Conservation (phyloP, 1,140 invertebrate genomes). For the Chymomyza costata region DNA sequence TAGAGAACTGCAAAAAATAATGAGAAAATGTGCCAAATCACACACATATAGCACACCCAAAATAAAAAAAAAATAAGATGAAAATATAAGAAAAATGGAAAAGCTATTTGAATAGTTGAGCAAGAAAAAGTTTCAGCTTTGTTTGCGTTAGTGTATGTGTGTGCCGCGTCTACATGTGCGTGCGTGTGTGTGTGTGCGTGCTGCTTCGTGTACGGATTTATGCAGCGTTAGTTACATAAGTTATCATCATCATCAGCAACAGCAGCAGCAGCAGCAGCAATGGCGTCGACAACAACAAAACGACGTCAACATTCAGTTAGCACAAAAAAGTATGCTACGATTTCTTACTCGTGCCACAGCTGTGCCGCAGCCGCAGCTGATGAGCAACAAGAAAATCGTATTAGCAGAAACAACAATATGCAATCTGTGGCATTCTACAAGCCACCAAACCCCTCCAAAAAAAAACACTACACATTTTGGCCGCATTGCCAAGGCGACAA, state of each 20-base stretch:
- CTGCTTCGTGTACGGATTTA: slow-evolving; percentile 53
- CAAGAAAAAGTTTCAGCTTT: slow-evolving; percentile 26
- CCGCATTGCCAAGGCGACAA: no score
- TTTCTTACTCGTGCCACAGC: slow-evolving; percentile 6
- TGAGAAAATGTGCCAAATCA: slow-evolving; percentile 24
- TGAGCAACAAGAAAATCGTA: no score
- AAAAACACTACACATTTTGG: no score
- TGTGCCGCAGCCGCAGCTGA: no score
- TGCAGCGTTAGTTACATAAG: slow-evolving; percentile 72
- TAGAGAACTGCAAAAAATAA: neutral
- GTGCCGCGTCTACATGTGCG: slow-evolving; percentile 13
- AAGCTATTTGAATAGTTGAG: slow-evolving; percentile 48
- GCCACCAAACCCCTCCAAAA: no score
- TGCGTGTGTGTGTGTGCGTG: slow-evolving; percentile 13
- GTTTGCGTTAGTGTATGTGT: no score
- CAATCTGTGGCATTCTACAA: no score
- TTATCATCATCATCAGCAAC: slow-evolving; percentile 57
- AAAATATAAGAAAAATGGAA: slow-evolving; percentile 21
- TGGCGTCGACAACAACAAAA: slow-evolving; percentile 25
- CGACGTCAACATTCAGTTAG: slow-evolving; percentile 29
- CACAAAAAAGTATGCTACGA: slow-evolving; percentile 30
- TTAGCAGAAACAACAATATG: no score
- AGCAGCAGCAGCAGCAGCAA: slow-evolving; percentile 13
- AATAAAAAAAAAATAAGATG: slow-evolving; percentile 8
- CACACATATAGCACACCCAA: slow-evolving; percentile 7